These are phyloP conservation scores for Acanthosepion lycidas DNA, from an alignment of 2,888 invertebrate genomes.

Conservation along the genomic window DNA sequence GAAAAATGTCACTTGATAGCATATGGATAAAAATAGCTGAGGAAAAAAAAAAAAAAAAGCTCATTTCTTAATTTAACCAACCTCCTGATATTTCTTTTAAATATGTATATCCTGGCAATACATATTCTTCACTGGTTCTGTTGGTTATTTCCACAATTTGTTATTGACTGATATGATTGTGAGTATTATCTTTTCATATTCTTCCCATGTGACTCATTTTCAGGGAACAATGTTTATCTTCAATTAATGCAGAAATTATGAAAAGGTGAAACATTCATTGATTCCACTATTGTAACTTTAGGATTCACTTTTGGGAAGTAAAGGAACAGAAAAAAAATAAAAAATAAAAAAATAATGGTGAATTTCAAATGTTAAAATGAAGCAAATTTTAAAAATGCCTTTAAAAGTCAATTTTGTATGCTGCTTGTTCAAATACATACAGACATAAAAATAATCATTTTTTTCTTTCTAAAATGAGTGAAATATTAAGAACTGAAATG, in stretches of 20 bases:
- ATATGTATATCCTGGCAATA: conserved; percentile 33
- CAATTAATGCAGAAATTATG: neutral
- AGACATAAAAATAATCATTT: neutral
- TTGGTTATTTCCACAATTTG: conserved; percentile 12
- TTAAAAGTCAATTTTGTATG: neutral
- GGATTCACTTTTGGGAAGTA: neutral
- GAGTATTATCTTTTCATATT: neutral
- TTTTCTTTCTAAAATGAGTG: neutral
- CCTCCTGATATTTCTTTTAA: neutral
- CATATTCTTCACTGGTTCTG: conserved; percentile 11
- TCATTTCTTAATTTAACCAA: neutral
- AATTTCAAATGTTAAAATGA: neutral
- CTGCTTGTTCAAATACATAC: neutral
- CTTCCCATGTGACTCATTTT: neutral
- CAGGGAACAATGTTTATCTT: neutral
- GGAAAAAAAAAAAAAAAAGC: neutral
- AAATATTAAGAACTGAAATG: neutral
- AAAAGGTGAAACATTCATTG: neutral
- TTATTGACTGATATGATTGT: neutral
- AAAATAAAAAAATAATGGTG: neutral
- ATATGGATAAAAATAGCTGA: neutral
- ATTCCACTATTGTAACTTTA: neutral
- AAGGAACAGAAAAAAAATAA: neutral
- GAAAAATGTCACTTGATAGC: neutral
- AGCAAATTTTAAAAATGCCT: neutral